Base-by-base conservation (phyloP, 37 sponge, comb jelly and placozoan species). In the Halisarca cf. caerulea region DNA sequence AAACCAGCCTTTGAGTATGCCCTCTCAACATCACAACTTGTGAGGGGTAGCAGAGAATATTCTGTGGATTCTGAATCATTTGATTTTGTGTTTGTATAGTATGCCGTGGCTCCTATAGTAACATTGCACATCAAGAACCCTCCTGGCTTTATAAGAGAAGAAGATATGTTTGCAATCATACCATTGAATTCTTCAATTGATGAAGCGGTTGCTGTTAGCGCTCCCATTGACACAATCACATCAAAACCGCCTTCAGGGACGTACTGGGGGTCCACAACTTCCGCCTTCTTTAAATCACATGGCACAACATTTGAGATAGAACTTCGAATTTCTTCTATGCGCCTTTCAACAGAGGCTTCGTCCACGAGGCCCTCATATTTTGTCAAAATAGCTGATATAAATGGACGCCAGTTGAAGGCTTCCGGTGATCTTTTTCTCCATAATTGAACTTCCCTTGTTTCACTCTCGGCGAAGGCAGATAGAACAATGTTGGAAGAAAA, bases 351-450 rank as follows among this genome's bases (percentile, higher is more conserved):
- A 9, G 28, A 8, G 28, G 9, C 23, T n/a, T 25, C 28, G 28
- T n/a, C 68, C 28, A 14, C 23, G 28, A n/a, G 21, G 8, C 23
- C 68, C 68, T 15, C 28, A 14, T 25, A 14, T n/a, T n/a, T n/a
- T n/a, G n/a, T n/a, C n/a, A n/a, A n/a, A 18, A 66, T 27, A n/a
- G 9, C 8, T 8, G 14, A 9, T 18, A 66, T 24, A 27, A 9
- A 14, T 15, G 68, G 25, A 15, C 8, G 8, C 68, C 68, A 66
- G 68, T 66, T 27, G 23, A 66, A 66, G 27, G 28, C 28, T n/a
- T 66, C 68, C 9, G 68, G 68, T n/a, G 23, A 25, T 66, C 23
- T n/a, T n/a, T 66, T 27, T n/a, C 23, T 66, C 68, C 68, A 66
- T 14, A 25, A 8, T 25, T 25, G 8, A 9, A 66, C 28, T 27